Conservation (phyloP, 1,140 invertebrate species). For the Anastrepha ludens region DNA sequence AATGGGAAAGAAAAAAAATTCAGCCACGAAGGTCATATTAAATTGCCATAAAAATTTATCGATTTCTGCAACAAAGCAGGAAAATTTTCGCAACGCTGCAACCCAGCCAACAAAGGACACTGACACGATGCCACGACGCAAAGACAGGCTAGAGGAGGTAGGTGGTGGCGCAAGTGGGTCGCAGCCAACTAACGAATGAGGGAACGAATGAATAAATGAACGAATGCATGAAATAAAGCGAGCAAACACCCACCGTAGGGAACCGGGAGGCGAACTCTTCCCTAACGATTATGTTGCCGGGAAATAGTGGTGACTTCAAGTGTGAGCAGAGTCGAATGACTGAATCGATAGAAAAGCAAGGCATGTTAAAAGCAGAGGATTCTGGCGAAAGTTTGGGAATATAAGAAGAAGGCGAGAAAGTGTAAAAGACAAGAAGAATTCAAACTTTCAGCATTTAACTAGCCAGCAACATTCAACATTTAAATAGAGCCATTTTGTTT, state of each 20-base stretch:
- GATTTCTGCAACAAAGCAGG: constrained; percentile 72
- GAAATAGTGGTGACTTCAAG: neutral
- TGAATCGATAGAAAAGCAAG: constrained; percentile 1
- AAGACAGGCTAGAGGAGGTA: neutral
- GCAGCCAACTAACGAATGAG: constrained; percentile 26
- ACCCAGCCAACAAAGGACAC: constrained; percentile 63
- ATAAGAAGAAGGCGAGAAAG: neutral
- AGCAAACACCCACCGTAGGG: neutral
- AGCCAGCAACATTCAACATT: neutral
- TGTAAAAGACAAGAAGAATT: neutral
- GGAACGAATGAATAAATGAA: constrained; percentile 17
- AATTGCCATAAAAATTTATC: constrained; percentile 74
- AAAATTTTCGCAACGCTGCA: constrained; percentile 63
- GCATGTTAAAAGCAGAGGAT: neutral
- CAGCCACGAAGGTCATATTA: constrained; percentile 74
- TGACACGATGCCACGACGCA: constrained; percentile 63
- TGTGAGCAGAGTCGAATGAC: neutral
- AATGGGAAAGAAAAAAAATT: constrained; percentile 62
- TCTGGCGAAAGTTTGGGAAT: constrained; percentile 12
- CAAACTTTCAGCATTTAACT: constrained; percentile 18
- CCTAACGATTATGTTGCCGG: constrained; percentile 6
- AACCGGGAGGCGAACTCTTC: neutral
- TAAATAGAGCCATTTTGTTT: neutral
- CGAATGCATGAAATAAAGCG: constrained; percentile 37
- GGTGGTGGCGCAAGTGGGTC: constrained; percentile 36